Evolutionary conservation across 2,888 invertebrate species (phyloP).

Genomic region (Drosophila vallismaia): DNA sequence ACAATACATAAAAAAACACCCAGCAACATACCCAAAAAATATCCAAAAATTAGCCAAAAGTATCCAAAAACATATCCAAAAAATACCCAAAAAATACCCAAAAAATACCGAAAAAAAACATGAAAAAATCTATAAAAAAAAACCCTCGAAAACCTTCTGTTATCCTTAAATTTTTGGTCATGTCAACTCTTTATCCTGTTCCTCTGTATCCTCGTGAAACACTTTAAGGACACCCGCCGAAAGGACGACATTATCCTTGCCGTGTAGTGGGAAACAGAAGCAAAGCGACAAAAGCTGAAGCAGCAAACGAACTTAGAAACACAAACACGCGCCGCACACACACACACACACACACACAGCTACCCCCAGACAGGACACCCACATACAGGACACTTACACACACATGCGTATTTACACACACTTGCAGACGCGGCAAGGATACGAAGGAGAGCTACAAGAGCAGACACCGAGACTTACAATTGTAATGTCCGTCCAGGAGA

Average conservation of each 20-base stretch:
- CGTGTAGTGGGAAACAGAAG: slow-evolving; percentile 7
- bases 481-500: slow-evolving; percentile 41
- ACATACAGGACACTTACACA: slow-evolving; percentile 13
- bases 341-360: slow-evolving; percentile 39
- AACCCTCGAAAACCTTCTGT: no score
- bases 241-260: slow-evolving; percentile 1
- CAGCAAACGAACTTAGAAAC: slow-evolving; percentile 71
- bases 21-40: no score
- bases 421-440: slow-evolving; percentile 3
- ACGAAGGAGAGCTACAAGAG: slow-evolving; percentile 40
- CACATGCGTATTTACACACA: slow-evolving; percentile 33
- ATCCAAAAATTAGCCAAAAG: no score
- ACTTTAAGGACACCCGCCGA: background rate
- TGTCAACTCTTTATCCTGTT: no score
- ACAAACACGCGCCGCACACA: slow-evolving; percentile 69
- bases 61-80: no score
- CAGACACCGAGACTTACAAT: slow-evolving; percentile 45
- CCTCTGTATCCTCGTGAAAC: background rate
- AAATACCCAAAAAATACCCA: no score
- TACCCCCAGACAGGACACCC: slow-evolving; percentile 3
- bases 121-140: no score
- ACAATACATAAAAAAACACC: no score
- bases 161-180: no score
- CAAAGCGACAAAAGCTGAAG: slow-evolving; percentile 38
- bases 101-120: no score